Base-by-base conservation (phyloP, 2,797 vertebrate genomes). In the Oceanodroma leucorhoa region DNA sequence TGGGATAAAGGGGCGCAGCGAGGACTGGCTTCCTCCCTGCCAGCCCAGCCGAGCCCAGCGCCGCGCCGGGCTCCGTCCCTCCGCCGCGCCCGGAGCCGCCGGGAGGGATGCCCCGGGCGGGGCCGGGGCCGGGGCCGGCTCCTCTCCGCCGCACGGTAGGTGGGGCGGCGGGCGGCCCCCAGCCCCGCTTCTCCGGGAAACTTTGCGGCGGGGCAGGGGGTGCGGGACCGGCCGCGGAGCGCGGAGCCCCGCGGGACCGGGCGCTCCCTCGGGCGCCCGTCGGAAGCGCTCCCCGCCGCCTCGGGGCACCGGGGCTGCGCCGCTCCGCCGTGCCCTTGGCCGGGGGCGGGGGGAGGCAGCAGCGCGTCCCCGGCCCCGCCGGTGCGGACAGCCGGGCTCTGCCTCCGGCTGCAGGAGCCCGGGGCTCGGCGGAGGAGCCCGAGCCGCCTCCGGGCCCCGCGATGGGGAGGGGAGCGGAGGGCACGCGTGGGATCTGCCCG, bases 11-110 rank as follows among this genome's bases (percentile, higher is more conserved):
- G 96, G 96, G 96, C 96, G 97, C 97, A 97, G 97, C 96, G 91
- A 96, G 96, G 92, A 98, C 98, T 98, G 98, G 98, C 98, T 98
- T 98, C 98, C 97, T 98, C 98, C 96, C 97, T 95, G 97, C 98
- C 97, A 97, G 97, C 97, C 53, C 53, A 91, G 92, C 96, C 93
- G 96, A 97, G 97, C 98, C 97, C 98, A 96, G 97, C 97, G 96
- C 97, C 27, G 96, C 46, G 26, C 78, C 78, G 94, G 96, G 97
- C 97, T 96, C 96, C 61, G 93, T 96, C 95, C 97, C 82, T 96
- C 95, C 96, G 22, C 48, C 46, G 46, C 46, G 23, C 46, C 46
- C 67, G 54, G 40, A 77, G 81, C 66, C 58, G 27, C 82, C 69
- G 87, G 89, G 53, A 65, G 81, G 45, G 85, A 94, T 91, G 92